Evolutionary conservation across 2,888 invertebrate genomes (phyloP), one percentile per base, ranked within the genome.

Genomic region (Euzetes globulus): DNA sequence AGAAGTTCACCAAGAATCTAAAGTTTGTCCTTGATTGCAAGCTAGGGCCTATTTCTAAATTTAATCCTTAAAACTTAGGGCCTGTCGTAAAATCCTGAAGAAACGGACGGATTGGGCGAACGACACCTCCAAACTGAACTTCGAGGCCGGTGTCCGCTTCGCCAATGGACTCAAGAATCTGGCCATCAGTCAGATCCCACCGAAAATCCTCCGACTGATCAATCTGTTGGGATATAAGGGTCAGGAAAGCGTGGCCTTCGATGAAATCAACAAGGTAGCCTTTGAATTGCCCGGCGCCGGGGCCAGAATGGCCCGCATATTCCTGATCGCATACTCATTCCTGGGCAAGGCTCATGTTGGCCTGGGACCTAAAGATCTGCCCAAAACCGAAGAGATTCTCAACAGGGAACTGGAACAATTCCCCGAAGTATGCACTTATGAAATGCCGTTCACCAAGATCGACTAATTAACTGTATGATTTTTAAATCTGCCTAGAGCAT

Each of bases 381-480:
- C 27, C n/a, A 25, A 50, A 9, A 50, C 52, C n/a, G 25, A 65
- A n/a, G 27, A 73, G 9, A 17, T 47, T 7, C 15, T 68, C 25
- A 68, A 70, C 22, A 60, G 37, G 15, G 73, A 73, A 65, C 22
- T 68, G 29, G 17, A 68, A 63, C 17, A 37, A n/a, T 63, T 45
- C 33, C 70, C 73, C 3, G 22, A 73, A 19, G 73, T 70, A 47
- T n/a, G 27, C 11, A 19, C 25, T 13, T 15, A 37, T 2, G 4
- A 11, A 9, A 33, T 33, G 4, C 7, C 5, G 7, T 6, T 33
- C 33, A 33, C 33, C 33, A 33, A 33, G 33, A 7, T 33, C n/a
- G n/a, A 33, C 33, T 33, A 33, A 33, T 33, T 4, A 41, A 41
- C 11, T 68, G 13, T 22, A 17, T 29, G 33, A 37, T 68, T 37